These are phyloP conservation scores for Himalopsyche japonica DNA, from an alignment of 2,888 invertebrate genomes.

Conservation along the genomic window DNA sequence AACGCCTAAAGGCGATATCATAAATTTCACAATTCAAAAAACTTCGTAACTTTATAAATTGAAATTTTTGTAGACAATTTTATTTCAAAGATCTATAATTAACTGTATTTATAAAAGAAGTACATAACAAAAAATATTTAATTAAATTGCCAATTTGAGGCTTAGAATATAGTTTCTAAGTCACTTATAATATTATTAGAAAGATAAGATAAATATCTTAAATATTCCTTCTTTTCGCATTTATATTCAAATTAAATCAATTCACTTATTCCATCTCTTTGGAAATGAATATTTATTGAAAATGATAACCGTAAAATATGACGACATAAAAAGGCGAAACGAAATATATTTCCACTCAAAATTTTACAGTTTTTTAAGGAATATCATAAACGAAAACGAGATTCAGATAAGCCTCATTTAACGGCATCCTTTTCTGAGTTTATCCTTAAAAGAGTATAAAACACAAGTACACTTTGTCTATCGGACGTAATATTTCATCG, in stretches of 20 bases:
- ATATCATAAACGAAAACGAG: background rate
- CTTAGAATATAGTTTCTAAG: too few species aligned
- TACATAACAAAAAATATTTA: too few species aligned
- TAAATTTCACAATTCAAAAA: too few species aligned
- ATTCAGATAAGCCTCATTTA: background rate
- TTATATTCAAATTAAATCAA: background rate
- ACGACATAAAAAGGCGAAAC: background rate
- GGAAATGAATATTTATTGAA: background rate
- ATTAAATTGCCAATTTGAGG: too few species aligned
- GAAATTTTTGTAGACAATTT: too few species aligned
- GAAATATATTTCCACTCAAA: background rate
- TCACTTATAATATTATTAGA: too few species aligned
- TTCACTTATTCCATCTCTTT: background rate
- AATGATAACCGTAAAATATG: background rate
- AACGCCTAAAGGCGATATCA: too few species aligned
- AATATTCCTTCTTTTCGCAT: background rate
- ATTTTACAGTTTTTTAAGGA: background rate
- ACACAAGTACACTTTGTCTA: background rate
- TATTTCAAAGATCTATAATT: too few species aligned
- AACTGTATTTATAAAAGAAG: too few species aligned
- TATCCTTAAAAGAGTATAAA: background rate
- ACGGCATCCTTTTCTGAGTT: background rate
- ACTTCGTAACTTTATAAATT: too few species aligned
- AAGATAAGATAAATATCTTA: too few species aligned
- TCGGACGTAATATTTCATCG: background rate